A percentile compares a stretch with the other conserved stretches of the same genome.
Evolutionary conservation across 2,113 vertebrate species (phyloP).

Genomic region (Toxostoma redivivum): DNA sequence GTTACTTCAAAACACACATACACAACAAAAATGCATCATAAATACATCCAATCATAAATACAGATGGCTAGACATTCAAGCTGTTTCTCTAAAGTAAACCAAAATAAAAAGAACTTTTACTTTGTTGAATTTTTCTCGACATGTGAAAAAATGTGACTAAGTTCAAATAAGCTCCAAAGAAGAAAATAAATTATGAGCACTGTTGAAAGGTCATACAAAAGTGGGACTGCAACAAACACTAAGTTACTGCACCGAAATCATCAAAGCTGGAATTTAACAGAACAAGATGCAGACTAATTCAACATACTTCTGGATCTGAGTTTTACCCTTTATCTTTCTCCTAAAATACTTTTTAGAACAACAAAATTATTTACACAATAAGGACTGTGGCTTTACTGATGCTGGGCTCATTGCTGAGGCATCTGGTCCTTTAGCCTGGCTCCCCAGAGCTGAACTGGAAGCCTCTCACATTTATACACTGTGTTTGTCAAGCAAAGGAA

Average conservation of each 20-base stretch:
- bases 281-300: neutral
- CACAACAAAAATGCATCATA: neutral
- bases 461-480: neutral
- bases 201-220: neutral
- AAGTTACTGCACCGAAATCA: neutral
- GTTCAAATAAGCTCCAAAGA: neutral
- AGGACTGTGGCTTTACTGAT: neutral
- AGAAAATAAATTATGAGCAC: neutral
- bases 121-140: neutral
- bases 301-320: neutral
- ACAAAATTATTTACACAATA: neutral
- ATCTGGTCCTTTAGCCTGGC: neutral
- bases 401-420: neutral
- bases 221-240: neutral
- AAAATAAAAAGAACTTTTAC: neutral
- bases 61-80: neutral
- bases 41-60: conserved; percentile 3
- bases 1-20: neutral
- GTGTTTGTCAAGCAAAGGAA: neutral
- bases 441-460: neutral
- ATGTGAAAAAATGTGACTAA: neutral
- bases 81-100: conserved; percentile 1
- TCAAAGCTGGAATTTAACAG: neutral
- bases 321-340: neutral
- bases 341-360: neutral